A percentile compares a stretch with the other conserved stretches of the same genome.
phyloP scores from a whole-genome alignment of 2,113 vertebrate species.

The Oryzias celebensis region DNA sequence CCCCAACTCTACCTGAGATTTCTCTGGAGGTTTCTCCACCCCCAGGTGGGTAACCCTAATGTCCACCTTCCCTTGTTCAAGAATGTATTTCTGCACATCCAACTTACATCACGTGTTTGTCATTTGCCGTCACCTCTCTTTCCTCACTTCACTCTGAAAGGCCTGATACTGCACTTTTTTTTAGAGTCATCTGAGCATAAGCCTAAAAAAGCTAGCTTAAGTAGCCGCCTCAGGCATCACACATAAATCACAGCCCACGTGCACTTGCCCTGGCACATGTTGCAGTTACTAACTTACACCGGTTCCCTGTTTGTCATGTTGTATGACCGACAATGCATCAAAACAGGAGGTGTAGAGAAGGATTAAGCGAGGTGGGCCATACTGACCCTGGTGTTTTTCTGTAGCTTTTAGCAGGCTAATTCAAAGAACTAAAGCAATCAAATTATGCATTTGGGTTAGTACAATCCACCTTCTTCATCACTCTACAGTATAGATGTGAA shows the following conservation, averaged over 20 bases:
- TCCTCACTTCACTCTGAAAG: slow-evolving; percentile 46
- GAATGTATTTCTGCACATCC: slow-evolving; percentile 51
- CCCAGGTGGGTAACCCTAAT: slow-evolving; percentile 74
- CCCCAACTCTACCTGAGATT: slow-evolving; percentile 70
- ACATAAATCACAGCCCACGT: slow-evolving; percentile 24
- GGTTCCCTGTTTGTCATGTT: slow-evolving; percentile 22
- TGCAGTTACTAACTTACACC: slow-evolving; percentile 45
- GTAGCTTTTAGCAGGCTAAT: slow-evolving; percentile 2
- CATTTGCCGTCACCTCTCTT: slow-evolving; percentile 54
- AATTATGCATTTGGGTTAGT: slow-evolving; percentile 13
- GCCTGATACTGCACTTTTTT: slow-evolving; percentile 54
- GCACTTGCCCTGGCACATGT: slow-evolving; percentile 28
- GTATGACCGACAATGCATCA: slow-evolving; percentile 25
- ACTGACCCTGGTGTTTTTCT: slow-evolving; percentile 15
- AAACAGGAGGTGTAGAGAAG: slow-evolving; percentile 37
- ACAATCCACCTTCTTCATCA: slow-evolving; percentile 41
- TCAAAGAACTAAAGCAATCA: background rate
- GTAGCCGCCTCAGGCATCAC: slow-evolving; percentile 12
- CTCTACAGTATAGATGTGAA: slow-evolving; percentile 49
- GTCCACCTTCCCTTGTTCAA: slow-evolving; percentile 9
- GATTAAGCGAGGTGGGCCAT: slow-evolving; percentile 40
- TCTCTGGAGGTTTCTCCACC: slow-evolving; percentile 75
- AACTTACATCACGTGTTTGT: slow-evolving; percentile 66
- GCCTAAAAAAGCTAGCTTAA: background rate
- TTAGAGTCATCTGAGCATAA: slow-evolving; percentile 21